Conservation (phyloP, 1,140 invertebrate species). For the Trypoxylus dichotomus region DNA sequence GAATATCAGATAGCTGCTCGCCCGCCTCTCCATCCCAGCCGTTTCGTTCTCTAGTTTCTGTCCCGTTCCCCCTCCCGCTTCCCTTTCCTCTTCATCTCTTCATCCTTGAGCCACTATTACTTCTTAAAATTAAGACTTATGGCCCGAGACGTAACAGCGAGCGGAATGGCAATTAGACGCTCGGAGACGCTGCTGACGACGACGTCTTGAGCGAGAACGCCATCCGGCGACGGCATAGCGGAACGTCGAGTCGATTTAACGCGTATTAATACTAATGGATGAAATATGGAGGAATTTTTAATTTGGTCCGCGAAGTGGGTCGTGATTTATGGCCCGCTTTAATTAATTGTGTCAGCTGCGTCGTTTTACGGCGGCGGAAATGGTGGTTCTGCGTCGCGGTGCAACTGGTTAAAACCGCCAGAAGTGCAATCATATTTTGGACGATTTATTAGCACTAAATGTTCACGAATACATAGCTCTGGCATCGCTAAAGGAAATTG, state of each 20-base stretch:
- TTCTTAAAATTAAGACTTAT: constrained; percentile 26
- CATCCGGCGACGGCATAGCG: background rate
- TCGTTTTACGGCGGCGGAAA: background rate
- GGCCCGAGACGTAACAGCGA: background rate
- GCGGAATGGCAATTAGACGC: constrained; percentile 12
- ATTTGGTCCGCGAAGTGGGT: constrained; percentile 13
- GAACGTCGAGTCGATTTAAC: background rate
- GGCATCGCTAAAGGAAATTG: too few species aligned
- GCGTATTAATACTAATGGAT: constrained; percentile 1
- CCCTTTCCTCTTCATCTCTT: background rate
- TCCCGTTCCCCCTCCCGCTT: background rate
- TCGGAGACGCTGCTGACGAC: background rate
- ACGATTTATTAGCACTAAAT: background rate
- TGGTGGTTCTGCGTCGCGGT: background rate
- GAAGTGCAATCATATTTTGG: background rate
- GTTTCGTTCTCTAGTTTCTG: background rate
- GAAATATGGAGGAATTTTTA: constrained; percentile 20
- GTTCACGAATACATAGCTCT: background rate
- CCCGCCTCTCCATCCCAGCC: background rate
- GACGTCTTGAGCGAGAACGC: background rate
- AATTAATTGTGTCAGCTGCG: constrained; percentile 20
- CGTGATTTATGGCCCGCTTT: constrained; percentile 7
- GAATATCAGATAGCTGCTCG: background rate
- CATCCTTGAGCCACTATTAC: constrained; percentile 2
- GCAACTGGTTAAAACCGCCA: constrained; percentile 2